phyloP scores from a whole-genome alignment of 1,140 invertebrate genomes.

The Bradysia coprophila region DNA sequence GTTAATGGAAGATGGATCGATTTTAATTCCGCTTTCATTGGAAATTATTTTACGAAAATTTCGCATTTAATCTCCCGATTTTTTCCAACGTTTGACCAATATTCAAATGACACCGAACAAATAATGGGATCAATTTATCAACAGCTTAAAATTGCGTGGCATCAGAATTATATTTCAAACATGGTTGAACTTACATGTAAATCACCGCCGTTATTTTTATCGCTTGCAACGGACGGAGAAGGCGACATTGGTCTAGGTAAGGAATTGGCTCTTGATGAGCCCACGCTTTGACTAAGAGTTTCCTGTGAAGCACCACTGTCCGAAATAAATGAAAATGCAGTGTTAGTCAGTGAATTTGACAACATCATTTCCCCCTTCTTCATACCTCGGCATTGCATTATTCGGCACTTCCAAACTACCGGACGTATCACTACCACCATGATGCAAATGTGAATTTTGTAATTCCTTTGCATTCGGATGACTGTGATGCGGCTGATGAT shows the following conservation, averaged over 20 bases:
- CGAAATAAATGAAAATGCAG: conserved; percentile 1
- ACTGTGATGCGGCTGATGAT: conserved; percentile 1
- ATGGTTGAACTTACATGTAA: too few species aligned
- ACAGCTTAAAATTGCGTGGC: too few species aligned
- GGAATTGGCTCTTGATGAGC: conserved; percentile 33
- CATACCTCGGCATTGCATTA: conserved; percentile 18
- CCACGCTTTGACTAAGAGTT: conserved; percentile 33
- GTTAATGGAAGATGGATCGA: too few species aligned
- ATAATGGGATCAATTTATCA: too few species aligned
- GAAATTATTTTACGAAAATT: too few species aligned
- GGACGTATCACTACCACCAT: conserved; percentile 7
- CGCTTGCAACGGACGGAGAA: conserved; percentile 61
- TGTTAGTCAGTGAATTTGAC: background rate
- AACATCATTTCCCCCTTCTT: background rate
- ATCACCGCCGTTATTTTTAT: conserved; percentile 45
- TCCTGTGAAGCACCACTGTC: conserved; percentile 39
- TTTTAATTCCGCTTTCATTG: too few species aligned
- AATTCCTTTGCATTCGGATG: conserved; percentile 5
- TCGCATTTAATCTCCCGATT: background rate
- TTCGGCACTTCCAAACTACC: conserved; percentile 16
- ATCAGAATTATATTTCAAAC: too few species aligned
- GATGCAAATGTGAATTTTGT: conserved; percentile 1
- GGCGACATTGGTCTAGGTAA: conserved; percentile 62
- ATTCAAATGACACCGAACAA: too few species aligned
- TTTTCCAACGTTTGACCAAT: too few species aligned